Evolutionary conservation across 2,888 invertebrate species (phyloP).

Genomic region (Deilephila elpenor): DNA sequence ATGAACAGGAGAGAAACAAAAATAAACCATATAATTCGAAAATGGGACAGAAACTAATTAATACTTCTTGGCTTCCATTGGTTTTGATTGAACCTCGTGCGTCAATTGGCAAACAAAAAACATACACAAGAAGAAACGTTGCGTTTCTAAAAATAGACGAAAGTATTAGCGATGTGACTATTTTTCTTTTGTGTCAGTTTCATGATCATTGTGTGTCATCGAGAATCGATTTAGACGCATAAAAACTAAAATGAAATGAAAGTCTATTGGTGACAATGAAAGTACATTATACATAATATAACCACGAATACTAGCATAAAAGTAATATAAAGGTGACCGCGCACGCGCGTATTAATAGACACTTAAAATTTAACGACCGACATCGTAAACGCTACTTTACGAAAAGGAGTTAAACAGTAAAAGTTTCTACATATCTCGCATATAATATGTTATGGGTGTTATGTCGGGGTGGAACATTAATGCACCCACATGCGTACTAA

Average conservation of each 20-base stretch:
- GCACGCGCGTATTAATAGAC: conserved; percentile 30
- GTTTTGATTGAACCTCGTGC: too few species aligned
- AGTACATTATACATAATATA: conserved; percentile 31
- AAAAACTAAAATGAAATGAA: conserved; percentile 32
- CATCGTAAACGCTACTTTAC: conserved; percentile 33
- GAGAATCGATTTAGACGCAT: conserved; percentile 23
- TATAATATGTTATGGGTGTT: conserved; percentile 23
- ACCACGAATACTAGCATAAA: conserved; percentile 13
- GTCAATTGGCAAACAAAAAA: background rate
- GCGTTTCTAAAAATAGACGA: conserved; percentile 23
- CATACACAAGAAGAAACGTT: background rate
- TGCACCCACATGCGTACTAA: background rate
- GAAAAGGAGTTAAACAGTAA: conserved; percentile 34
- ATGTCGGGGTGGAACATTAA: conserved; percentile 17
- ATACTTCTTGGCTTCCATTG: too few species aligned
- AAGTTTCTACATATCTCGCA: conserved; percentile 30
- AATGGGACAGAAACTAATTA: background rate
- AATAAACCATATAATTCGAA: too few species aligned
- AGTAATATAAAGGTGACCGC: conserved; percentile 30
- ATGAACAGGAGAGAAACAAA: too few species aligned
- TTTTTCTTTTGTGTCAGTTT: background rate
- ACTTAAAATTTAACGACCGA: conserved; percentile 29
- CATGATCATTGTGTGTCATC: conserved; percentile 24
- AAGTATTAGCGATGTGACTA: conserved; percentile 9
- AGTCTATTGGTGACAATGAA: conserved; percentile 30